Base-by-base conservation (phyloP, 2,888 invertebrate species). In the Yponomeuta malinellus region DNA sequence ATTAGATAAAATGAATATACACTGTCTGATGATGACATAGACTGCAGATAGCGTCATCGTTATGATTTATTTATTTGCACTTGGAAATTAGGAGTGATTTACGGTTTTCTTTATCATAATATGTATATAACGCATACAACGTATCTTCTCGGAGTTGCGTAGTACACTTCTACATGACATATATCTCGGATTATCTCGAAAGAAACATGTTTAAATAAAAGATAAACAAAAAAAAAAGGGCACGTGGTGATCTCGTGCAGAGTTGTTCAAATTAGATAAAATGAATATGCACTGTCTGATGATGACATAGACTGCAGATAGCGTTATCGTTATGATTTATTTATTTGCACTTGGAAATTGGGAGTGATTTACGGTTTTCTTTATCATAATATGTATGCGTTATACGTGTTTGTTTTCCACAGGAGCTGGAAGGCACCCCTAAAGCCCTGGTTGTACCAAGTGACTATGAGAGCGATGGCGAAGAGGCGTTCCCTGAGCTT, bases 401-500 rank as follows among this genome's bases (percentile, higher is more conserved):
- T n/a, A 67, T 37, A 3, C 43, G 10, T 33, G n/a, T 37, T 15
- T 66, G 12, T 68, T 67, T 68, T 68, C 74, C 77, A 2, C 78
- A 93, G 93, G 91, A 89, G 74, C 82, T 83, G 31, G 89, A 89
- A 73, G 82, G 80, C 71, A 84, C 83, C 1, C 79, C 84, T 0
- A 90, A 93, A 76, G 74, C 78, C 31, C 84, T 81, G 71, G 78
- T 85, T 68, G 74, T 85, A 3, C 81, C 85, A 63, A 89, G 84
- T 77, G 92, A 93, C 74, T 87, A 86, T 75, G 93, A 93, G 73
- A 93, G 92, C 75, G 93, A 93, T 76, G 90, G 87, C 31, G 93
- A 93, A 77, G 93, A 93, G 73, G 88, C 90, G 15, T 89, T 91
- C 74, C 84, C 84, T 37, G 92, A 92, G 75, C 77, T 87, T 75